Conservation (phyloP, 2,888 invertebrate species). For the Idaea aversata region DNA sequence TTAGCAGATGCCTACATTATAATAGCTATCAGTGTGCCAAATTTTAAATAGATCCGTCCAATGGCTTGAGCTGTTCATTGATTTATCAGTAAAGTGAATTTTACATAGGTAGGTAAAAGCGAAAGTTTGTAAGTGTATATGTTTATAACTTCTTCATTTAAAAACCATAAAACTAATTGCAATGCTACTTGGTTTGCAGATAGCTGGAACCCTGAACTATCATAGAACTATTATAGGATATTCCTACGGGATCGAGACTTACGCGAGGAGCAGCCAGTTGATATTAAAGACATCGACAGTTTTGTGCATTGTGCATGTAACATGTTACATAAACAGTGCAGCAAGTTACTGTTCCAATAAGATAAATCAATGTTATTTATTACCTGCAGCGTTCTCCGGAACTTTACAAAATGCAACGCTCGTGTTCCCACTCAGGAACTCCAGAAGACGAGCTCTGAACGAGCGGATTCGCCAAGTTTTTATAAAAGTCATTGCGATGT, state of each 20-base stretch:
- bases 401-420: constrained; percentile 82
- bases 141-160: no score
- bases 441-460: constrained; percentile 84
- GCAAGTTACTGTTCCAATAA: background rate
- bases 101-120: no score
- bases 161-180: no score
- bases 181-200: background rate
- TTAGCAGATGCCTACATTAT: no score
- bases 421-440: constrained; percentile 79
- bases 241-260: background rate
- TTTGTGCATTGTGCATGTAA: background rate
- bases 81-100: no score
- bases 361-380: constrained; percentile 1
- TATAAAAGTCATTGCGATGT: constrained; percentile 90
- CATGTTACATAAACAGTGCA: constrained; percentile 16
- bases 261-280: background rate
- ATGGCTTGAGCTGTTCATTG: no score
- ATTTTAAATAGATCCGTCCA: no score
- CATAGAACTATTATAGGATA: background rate
- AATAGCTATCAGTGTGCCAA: no score
- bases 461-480: constrained; percentile 89
- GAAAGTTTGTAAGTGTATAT: no score
- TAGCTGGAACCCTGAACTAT: background rate
- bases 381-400: constrained; percentile 76
- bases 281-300: background rate